Evolutionary conservation across 2,797 vertebrate species (phyloP).

Genomic region (Alauda arvensis): DNA sequence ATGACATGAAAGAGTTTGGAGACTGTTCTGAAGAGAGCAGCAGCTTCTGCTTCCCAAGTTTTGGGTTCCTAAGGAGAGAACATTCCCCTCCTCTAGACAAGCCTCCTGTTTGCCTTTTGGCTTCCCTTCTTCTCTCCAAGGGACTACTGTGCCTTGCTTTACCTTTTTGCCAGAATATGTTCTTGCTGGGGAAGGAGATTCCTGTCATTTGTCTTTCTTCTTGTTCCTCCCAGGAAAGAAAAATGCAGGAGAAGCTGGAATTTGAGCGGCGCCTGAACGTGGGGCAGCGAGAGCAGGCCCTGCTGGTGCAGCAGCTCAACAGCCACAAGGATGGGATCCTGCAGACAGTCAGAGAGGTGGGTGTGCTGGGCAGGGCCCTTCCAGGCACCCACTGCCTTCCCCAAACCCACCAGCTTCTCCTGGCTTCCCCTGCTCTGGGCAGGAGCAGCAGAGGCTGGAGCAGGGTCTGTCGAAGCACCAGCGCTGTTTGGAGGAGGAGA

Average conservation of each 20-base stretch:
- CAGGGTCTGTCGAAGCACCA: conserved; percentile 83
- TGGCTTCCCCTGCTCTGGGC: not conserved
- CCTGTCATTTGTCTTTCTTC: not conserved
- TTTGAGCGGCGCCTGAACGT: conserved; percentile 83
- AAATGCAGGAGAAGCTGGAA: conserved; percentile 86
- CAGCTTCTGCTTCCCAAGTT: not conserved
- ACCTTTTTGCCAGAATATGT: not conserved
- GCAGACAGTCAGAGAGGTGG: conserved; percentile 85
- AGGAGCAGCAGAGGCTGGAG: conserved; percentile 87
- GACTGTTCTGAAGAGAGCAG: not conserved
- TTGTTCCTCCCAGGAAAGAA: conserved; percentile 76
- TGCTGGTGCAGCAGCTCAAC: conserved; percentile 81
- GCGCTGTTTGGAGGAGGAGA: conserved; percentile 79
- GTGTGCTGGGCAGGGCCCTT: not conserved
- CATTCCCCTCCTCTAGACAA: not conserved
- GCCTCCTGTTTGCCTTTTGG: not conserved
- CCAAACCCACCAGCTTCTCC: not conserved
- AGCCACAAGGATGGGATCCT: conserved; percentile 85
- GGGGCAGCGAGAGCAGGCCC: conserved; percentile 83
- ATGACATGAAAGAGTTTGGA: not conserved
- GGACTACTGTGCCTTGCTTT: not conserved
- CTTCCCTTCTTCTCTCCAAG: not conserved
- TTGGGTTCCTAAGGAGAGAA: not conserved
- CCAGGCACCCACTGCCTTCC: not conserved
- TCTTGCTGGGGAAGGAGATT: not conserved